Evolutionary conservation across 2,888 invertebrate genomes (phyloP).

Genomic region (Helobdella robusta): DNA sequence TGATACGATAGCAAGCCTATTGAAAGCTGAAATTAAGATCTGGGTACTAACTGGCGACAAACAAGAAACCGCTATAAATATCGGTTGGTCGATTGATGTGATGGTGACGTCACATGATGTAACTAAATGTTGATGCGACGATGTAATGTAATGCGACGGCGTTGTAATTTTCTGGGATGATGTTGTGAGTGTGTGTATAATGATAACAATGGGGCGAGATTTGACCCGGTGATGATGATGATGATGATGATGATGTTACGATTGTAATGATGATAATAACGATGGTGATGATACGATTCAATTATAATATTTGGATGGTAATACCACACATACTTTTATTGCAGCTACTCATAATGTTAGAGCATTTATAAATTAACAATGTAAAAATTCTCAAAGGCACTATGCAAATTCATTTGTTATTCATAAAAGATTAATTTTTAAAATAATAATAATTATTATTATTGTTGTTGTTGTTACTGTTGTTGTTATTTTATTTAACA

Average conservation of each 20-base stretch:
- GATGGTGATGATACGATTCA: background rate
- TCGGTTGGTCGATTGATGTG: slow-evolving; percentile 58
- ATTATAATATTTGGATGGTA: background rate
- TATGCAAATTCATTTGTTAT: no score
- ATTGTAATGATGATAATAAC: background rate
- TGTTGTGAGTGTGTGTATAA: no score
- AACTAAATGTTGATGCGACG: no score
- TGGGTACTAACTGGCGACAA: slow-evolving; percentile 99
- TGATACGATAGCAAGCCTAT: slow-evolving; percentile 81
- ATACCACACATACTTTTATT: background rate
- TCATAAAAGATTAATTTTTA: no score
- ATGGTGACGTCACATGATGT: no score
- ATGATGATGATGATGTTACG: background rate
- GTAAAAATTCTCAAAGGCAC: no score
- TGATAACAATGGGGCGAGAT: no score
- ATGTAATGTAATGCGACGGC: no score
- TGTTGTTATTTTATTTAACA: background rate
- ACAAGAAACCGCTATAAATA: slow-evolving; percentile 98
- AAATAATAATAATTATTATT: background rate
- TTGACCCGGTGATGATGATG: slow-evolving; percentile 7
- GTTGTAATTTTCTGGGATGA: no score
- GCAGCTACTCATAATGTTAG: background rate
- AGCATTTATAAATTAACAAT: no score
- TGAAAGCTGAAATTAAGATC: slow-evolving; percentile 71
- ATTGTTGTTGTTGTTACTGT: slow-evolving; percentile 1